Percentiles rank a stretch among this genome's conserved stretches.
These are phyloP conservation scores for Uropetala carovei DNA, from an alignment of 2,888 invertebrate species.

Conservation along the genomic window DNA sequence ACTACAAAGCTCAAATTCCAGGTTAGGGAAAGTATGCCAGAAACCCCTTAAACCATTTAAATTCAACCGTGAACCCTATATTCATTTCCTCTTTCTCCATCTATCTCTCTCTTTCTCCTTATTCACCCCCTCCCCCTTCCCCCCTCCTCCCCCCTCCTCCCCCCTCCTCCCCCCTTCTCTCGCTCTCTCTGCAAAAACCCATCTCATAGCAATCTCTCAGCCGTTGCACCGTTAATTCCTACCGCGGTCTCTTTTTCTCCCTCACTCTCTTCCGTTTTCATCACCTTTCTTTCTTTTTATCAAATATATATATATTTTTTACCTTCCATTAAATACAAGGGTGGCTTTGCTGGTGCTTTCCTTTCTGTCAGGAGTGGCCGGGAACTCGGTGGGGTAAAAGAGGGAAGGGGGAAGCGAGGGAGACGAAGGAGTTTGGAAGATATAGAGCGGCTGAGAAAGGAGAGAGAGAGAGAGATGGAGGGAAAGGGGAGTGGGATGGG, in stretches of 20 bases:
- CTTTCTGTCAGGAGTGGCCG: constrained; percentile 8
- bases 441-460: too few species aligned
- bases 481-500: not conserved
- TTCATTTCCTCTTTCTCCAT: too few species aligned
- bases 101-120: not conserved
- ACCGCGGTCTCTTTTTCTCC: not conserved
- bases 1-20: not conserved
- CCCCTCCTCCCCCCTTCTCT: not conserved
- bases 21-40: not conserved
- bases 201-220: constrained; percentile 17
- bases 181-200: constrained; percentile 7
- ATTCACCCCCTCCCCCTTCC: not conserved
- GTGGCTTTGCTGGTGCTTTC: constrained; percentile 14
- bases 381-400: not conserved
- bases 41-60: constrained; percentile 29
- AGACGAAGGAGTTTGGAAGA: too few species aligned
- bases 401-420: not conserved
- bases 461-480: too few species aligned
- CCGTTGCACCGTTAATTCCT: constrained; percentile 41
- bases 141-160: not conserved
- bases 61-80: not conserved
- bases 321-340: not conserved
- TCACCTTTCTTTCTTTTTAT: too few species aligned
- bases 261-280: too few species aligned
- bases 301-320: too few species aligned